A percentile compares a stretch with the other conserved stretches of the same genome.
Conservation (phyloP, 2,113 vertebrate species). For the Myotis lucifugus region DNA sequence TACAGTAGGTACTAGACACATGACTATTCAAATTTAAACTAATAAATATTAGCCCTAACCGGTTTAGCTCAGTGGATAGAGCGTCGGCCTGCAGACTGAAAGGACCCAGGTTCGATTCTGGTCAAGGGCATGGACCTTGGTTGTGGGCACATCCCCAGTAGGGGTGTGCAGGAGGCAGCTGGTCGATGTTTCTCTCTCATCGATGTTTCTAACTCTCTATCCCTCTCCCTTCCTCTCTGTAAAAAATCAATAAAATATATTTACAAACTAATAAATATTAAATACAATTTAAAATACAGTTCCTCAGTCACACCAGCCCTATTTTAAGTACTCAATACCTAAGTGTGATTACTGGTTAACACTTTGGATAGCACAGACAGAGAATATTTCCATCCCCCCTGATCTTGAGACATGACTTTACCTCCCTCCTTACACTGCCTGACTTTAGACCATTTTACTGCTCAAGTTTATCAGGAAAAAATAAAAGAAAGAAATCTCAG, state of each 20-base stretch:
- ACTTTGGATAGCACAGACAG: neutral
- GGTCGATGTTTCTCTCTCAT: no score
- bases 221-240: no score
- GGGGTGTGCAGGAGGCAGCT: no score
- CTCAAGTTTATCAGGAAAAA: neutral
- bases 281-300: neutral
- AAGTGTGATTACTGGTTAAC: neutral
- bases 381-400: neutral
- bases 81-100: no score
- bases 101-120: no score
- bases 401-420: neutral
- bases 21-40: neutral
- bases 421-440: neutral
- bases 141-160: no score
- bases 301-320: neutral
- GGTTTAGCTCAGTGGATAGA: no score
- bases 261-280: neutral
- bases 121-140: no score
- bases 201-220: no score
- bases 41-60: neutral
- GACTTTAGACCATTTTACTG: neutral
- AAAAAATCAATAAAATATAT: no score
- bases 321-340: neutral
- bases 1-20: neutral
- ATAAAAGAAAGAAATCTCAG: neutral